Conservation (phyloP, 2,113 vertebrate genomes). For the Caranx melampygus region DNA sequence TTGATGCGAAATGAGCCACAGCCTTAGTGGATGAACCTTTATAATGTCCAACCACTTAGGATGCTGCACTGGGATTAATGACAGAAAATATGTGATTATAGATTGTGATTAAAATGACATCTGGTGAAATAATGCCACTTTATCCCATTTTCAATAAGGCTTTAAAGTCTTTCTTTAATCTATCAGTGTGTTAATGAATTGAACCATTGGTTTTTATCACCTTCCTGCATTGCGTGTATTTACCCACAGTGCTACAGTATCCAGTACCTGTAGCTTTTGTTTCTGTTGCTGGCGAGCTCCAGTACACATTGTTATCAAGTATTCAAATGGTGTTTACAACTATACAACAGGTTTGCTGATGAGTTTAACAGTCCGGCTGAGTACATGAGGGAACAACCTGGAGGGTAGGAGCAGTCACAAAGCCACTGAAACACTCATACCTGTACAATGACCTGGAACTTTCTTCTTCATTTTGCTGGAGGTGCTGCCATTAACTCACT, state of each 20-base stretch:
- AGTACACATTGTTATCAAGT: neutral
- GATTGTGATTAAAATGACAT: neutral
- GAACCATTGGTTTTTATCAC: neutral
- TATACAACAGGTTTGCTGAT: neutral
- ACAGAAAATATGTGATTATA: slow-evolving; percentile 7
- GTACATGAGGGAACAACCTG: neutral
- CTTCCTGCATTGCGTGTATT: neutral
- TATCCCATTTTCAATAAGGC: slow-evolving; percentile 1
- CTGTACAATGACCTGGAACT: neutral
- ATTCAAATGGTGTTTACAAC: slow-evolving; percentile 18
- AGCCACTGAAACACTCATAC: neutral
- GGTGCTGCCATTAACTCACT: neutral
- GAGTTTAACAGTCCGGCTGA: neutral
- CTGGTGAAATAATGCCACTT: neutral
- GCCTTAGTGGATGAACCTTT: neutral
- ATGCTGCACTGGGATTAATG: neutral
- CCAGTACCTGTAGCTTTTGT: neutral
- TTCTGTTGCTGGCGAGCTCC: neutral
- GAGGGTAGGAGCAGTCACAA: neutral
- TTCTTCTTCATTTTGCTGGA: no score
- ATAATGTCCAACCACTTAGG: neutral
- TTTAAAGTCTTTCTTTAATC: neutral
- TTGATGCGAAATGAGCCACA: slow-evolving; percentile 17
- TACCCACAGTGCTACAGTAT: neutral
- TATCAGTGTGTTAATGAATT: neutral